Evolutionary conservation across 1,140 invertebrate genomes (phyloP), one percentile per base, ranked within the genome.

Genomic region (Steinernema khuongi): DNA sequence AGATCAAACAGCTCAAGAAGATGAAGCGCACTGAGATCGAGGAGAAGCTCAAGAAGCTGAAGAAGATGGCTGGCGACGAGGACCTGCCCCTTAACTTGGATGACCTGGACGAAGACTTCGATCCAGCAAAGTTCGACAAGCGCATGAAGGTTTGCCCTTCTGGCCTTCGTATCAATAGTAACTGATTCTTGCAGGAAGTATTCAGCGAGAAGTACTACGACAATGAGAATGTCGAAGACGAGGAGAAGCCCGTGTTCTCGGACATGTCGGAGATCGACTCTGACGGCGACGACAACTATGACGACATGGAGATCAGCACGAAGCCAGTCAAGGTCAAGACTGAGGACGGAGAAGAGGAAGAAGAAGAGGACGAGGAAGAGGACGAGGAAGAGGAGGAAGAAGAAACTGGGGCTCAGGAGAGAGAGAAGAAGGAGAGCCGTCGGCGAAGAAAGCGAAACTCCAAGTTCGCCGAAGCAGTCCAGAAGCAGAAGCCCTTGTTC

Each of bases 11-110:
- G 78, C 85, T 96, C 0, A 93, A 95, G 86, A 91, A 91, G 7
- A 83, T 94, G 66, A 97, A 96, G 84, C 88, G 91, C 66, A 91
- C 92, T 86, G 94, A 97, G 87, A 94, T 97, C 74, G 88, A 92
- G 82, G 90, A 93, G 74, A 95, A 94, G 86, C 90, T 97, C 66
- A 88, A 90, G 36, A 91, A 92, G 85, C 86, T 97, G 1, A 92
- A 93, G 87, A 90, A 93, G 84, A 91, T 96, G n/a, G 93, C 93
- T 36, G 94, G 94, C 36, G 92, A 91, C 84, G 81, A 85, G 31
- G 77, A 68, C 67, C 89, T 71, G 85, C 88, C 18, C 89, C 91
- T 77, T 86, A 89, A 73, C 81, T 84, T 77, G 36, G 81, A 89
- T 7, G 89, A 91, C 81, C 84, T 91, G 1, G 90, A 95, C 73